phyloP scores from a whole-genome alignment of 2,888 invertebrate species.

The Lepidocyrtinus sp. region DNA sequence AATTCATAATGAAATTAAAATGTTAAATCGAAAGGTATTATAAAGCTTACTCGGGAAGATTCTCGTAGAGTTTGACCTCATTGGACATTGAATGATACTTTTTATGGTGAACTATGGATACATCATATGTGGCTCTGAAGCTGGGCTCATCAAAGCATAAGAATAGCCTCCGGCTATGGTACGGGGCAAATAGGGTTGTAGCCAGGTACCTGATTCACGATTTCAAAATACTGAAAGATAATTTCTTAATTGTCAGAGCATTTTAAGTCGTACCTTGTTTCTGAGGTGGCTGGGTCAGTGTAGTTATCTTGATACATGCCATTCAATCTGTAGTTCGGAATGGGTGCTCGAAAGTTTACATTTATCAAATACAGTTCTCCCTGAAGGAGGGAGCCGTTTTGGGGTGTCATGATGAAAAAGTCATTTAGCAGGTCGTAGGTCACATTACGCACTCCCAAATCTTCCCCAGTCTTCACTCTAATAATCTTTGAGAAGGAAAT shows the following conservation, averaged over 20 bases:
- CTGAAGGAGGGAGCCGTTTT: background rate
- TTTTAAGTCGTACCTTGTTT: slow-evolving; percentile 35
- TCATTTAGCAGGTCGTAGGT: slow-evolving; percentile 47
- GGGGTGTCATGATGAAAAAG: slow-evolving; percentile 51
- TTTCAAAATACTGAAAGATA: slow-evolving; percentile 11
- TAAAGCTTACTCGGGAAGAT: slow-evolving; percentile 61
- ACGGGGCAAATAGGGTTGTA: slow-evolving; percentile 73
- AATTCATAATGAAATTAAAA: slow-evolving; percentile 5
- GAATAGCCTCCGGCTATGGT: slow-evolving; percentile 77
- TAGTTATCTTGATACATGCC: slow-evolving; percentile 65
- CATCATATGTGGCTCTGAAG: slow-evolving; percentile 83
- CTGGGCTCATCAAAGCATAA: slow-evolving; percentile 91
- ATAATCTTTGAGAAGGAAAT: background rate
- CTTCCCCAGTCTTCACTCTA: background rate
- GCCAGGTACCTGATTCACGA: slow-evolving; percentile 71
- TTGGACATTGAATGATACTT: slow-evolving; percentile 71
- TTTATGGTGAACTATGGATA: slow-evolving; percentile 76
- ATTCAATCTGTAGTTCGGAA: slow-evolving; percentile 50
- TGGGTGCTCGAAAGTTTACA: slow-evolving; percentile 49
- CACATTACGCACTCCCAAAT: slow-evolving; percentile 28
- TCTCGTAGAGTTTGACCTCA: slow-evolving; percentile 27
- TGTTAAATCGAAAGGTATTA: no score
- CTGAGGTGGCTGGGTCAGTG: slow-evolving; percentile 52
- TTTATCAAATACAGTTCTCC: slow-evolving; percentile 41
- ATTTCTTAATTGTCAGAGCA: background rate